Base-by-base conservation (phyloP, 2,888 invertebrate genomes). In the Glaucopsyche alexis region DNA sequence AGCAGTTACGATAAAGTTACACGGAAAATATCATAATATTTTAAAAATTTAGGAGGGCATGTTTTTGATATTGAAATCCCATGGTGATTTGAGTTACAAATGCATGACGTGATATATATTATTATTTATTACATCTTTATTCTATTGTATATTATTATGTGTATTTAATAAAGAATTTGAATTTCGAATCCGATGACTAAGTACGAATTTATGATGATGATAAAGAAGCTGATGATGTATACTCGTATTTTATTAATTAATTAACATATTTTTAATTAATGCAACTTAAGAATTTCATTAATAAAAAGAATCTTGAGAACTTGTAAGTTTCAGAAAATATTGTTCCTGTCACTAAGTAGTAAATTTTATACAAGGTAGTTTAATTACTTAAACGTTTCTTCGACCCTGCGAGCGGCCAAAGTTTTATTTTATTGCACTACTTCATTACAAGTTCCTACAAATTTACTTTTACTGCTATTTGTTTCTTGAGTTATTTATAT, bases 351-450 rank as follows among this genome's bases (percentile, higher is more conserved):
- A 69, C 69, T 29, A 29, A 49, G 29, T 47, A 69, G 69, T 49
- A 47, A 69, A 49, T 69, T 49, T 47, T 38, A 69, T 14, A 69
- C 69, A 69, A 49, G 69, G 69, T 69, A 69, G 47, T 47, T 47
- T 69, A 69, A 69, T 69, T 69, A 69, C 69, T 69, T 69, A 69
- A 49, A 29, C 49, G 29, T 69, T 69, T 49, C 69, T 69, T 69
- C 69, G 69, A 69, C 69, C 49, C 69, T 13, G 47, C 13, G 14
- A 19, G 29, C 47, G 14, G 69, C 29, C 47, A 69, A 67, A 69
- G 69, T 69, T 69, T 69, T 49, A 69, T 49, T 49, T 69, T 69
- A 69, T 69, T 69, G 69, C 69, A 69, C 69, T 29, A 49, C 69
- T 69, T 69, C 49, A 69, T 49, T 69, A 69, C 69, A 49, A 69